Evolutionary conservation across 2,113 vertebrate species (phyloP), one percentile per base, ranked within the genome.

Genomic region (Colaptes auratus): DNA sequence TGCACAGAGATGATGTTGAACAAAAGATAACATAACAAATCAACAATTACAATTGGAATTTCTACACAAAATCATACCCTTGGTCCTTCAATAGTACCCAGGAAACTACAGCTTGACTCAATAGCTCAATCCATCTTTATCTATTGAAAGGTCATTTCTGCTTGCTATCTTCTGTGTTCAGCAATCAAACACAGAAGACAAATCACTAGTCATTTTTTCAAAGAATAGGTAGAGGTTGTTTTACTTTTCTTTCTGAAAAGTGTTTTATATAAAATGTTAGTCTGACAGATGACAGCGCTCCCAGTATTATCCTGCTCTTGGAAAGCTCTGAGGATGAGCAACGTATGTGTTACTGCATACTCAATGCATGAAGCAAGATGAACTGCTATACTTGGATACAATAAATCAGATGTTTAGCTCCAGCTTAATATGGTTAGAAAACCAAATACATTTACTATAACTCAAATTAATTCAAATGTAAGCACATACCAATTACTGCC

Each of bases 381-480:
- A 92, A 85, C 66, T 46, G 77, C 79, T 96, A 72, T 58, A 67
- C 76, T 75, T 77, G 53, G 35, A 53, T 65, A 90, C 96, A 97
- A 96, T 92, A 91, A 93, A 91, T 92, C 89, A 96, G 75, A 92
- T 94, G 30, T 61, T 96, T 95, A 97, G 74, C 53, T 93, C 28
- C 70, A 92, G 60, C 89, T 88, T 83, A 78, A 92, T 90, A 94
- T 30, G 21, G 35, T 60, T 94, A 92, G 89, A 55, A 91, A 96
- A 92, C 16, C 39, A 91, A 80, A 60, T 86, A 93, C 73, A 82
- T 92, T 94, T 94, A 86, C 92, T 89, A 66, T 56, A 93, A 90
- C 63, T 96, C 82, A 93, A 94, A 92, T 93, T 21, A 97, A 96
- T 97, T 97, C 58, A 92, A 78, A 95, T 71, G 58, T 89, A 86